Conservation (phyloP, 37 sponge, comb jelly and placozoan genomes). For the Chondrilla cf. caribensis region DNA sequence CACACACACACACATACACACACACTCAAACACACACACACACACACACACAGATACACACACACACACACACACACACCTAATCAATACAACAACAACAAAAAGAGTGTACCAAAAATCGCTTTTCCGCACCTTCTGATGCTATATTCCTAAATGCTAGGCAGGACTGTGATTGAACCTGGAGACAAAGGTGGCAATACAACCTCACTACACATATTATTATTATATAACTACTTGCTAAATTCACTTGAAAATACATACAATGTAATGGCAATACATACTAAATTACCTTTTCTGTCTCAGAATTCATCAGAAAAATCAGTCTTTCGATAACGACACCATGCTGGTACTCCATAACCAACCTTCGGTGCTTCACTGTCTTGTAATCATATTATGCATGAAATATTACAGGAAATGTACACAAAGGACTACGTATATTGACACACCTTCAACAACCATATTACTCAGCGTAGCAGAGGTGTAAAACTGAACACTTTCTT, state of each 20-base stretch:
- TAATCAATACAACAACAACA: no score
- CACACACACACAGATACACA: no score
- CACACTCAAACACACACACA: no score
- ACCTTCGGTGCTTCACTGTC: conserved; percentile 35
- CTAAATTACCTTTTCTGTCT: conserved; percentile 37
- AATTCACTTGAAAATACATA: no score
- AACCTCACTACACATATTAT: no score
- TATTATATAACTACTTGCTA: no score
- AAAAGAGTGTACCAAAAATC: no score
- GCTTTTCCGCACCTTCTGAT: conserved; percentile 50
- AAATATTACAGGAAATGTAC: not conserved
- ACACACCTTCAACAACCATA: conserved; percentile 73
- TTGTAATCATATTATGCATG: no score
- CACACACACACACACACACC: not conserved
- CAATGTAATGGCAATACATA: no score
- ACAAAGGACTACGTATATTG: not conserved
- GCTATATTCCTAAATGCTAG: conserved; percentile 62
- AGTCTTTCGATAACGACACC: conserved; percentile 44
- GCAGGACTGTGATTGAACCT: conserved; percentile 75
- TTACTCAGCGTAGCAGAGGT: conserved; percentile 88
- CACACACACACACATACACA: no score
- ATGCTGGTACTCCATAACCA: conserved; percentile 20
- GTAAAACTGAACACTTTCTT: conserved; percentile 84
- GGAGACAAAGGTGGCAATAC: no score
- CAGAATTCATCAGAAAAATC: conserved; percentile 43